Conservation (phyloP, 2,888 invertebrate genomes). For the Lamellibrachia satsuma region DNA sequence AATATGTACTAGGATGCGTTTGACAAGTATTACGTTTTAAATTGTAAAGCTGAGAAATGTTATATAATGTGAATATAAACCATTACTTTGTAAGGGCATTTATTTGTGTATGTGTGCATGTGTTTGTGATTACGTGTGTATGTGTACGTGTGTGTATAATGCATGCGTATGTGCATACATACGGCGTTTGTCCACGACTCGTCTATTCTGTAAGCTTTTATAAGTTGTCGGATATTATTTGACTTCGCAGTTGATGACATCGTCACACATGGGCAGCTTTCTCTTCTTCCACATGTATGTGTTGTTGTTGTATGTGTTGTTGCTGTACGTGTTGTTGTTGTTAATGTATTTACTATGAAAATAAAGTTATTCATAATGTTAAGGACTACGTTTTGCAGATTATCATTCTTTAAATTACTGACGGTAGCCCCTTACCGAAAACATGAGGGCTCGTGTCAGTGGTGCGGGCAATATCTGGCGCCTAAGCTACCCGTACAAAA, state of each 20-base stretch:
- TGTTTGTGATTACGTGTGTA: not conserved
- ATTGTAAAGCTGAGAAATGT: not conserved
- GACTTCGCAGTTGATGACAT: not conserved
- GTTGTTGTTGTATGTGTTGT: not conserved
- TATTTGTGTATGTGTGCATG: not conserved
- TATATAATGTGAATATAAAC: not conserved
- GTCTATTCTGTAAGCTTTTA: not conserved
- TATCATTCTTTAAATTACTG: not conserved
- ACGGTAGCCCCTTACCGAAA: no score
- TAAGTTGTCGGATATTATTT: not conserved
- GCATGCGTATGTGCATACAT: not conserved
- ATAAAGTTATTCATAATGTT: conserved; percentile 2
- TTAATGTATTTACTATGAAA: not conserved
- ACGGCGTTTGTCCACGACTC: not conserved
- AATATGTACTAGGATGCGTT: not conserved
- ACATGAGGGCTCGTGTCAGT: no score
- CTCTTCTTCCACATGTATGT: not conserved
- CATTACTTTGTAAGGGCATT: not conserved
- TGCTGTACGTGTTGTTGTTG: not conserved
- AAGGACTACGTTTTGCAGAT: not conserved
- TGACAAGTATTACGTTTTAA: not conserved
- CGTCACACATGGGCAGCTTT: not conserved
- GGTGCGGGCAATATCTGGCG: no score
- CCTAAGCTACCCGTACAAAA: no score
- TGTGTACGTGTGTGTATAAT: not conserved